Conservation (phyloP, 2,113 vertebrate genomes). For the Apistogramma diplotaenia region DNA sequence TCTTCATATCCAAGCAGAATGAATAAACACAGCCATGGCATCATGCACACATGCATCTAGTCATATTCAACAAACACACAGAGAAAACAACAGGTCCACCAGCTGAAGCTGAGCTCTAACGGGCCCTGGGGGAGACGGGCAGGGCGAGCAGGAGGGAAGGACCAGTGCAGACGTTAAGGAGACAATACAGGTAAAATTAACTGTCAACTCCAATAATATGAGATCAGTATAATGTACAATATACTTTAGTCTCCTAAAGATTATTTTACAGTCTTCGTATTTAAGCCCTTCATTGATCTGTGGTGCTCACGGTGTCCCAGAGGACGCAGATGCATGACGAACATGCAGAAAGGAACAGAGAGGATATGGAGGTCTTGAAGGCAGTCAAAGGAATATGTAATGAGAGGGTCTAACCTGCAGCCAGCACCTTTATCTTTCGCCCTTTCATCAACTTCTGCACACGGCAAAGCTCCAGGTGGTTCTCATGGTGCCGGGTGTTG, state of each 20-base stretch:
- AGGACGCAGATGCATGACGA: not conserved
- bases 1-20: constrained; percentile 41
- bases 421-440: constrained; percentile 83
- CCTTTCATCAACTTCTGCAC: constrained; percentile 89
- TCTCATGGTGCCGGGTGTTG: constrained; percentile 79
- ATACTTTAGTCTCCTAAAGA: too few species aligned
- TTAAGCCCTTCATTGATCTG: constrained; percentile 5
- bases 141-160: constrained; percentile 76
- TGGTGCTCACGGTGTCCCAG: constrained; percentile 22
- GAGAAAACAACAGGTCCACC: constrained; percentile 77
- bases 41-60: not conserved
- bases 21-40: constrained; percentile 9
- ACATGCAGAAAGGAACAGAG: constrained; percentile 23
- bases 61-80: constrained; percentile 10
- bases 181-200: constrained; percentile 34
- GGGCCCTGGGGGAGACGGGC: constrained; percentile 92
- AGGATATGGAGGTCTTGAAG: constrained; percentile 63
- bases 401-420: constrained; percentile 89
- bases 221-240: not conserved
- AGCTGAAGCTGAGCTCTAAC: constrained; percentile 92
- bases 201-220: constrained; percentile 29
- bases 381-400: constrained; percentile 89
- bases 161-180: constrained; percentile 67
- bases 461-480: constrained; percentile 86
- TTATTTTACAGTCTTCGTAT: not conserved